Base-by-base conservation (phyloP, 2,113 vertebrate species). In the Mixornis gularis region DNA sequence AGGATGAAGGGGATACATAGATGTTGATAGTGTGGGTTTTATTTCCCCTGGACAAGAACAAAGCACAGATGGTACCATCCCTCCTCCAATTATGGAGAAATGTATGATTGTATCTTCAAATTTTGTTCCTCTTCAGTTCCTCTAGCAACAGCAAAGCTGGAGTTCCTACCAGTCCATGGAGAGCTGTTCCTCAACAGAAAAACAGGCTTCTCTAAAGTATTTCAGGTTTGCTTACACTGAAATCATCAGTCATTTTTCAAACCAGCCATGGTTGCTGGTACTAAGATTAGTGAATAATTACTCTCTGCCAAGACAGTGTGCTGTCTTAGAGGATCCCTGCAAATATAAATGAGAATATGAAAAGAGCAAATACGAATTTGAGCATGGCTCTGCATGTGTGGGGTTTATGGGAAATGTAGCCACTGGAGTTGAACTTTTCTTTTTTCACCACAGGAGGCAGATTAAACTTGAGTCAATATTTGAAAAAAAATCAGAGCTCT, bases 391-490 rank as follows among this genome's bases (percentile, higher is more conserved):
- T 55, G 41, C 38, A n/a, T 5, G 13, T 20, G 12, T 60, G 40
- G 14, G 15, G 10, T 77, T 87, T 83, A 84, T 2, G 16, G 60
- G 69, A 90, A 81, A 74, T 9, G 17, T 4, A 78, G 52, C 25
- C 36, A 56, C 2, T 15, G n/a, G 16, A 22, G 62, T 44, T 78
- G 83, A 95, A 74, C 48, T 51, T 85, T 71, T 69, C n/a, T 46
- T 51, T 69, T 88, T 60, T 60, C 69, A 88, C 86, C 86, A 93
- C 55, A 78, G 69, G 77, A 95, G 77, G 68, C 77, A 93, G 69
- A 63, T 83, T 64, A 76, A 71, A n/a, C 15, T 64, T 12, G 64
- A 94, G 65, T 29, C 56, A 80, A 30, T 40, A 56, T 13, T 27
- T 1, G 1, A 21, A 12, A 44, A 44, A 62, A 70, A 38, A n/a